phyloP scores from a whole-genome alignment of 2,113 vertebrate species.

The Misgurnus anguillicaudatus region DNA sequence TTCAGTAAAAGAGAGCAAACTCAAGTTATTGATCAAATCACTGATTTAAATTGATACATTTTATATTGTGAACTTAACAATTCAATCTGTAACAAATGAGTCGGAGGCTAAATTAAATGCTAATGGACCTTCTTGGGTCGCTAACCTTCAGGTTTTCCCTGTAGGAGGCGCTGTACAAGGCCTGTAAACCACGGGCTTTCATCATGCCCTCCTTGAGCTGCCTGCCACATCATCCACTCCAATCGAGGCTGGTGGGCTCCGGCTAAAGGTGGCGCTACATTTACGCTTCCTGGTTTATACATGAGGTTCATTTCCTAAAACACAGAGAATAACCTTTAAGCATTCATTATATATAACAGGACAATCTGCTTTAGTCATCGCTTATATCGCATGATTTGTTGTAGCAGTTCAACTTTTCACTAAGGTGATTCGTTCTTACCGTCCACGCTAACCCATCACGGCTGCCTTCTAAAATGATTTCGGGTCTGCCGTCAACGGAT shows the following conservation, averaged over 20 bases:
- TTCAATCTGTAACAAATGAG: too few relatives aligned
- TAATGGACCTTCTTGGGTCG: background rate
- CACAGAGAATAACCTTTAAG: background rate
- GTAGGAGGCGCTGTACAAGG: slow-evolving; percentile 77
- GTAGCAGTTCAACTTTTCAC: background rate
- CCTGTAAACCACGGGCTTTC: slow-evolving; percentile 81
- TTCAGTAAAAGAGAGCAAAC: slow-evolving; percentile 46
- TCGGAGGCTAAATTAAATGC: too few relatives aligned
- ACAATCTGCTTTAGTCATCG: too few relatives aligned
- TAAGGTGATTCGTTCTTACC: slow-evolving; percentile 58
- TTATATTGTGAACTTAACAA: too few relatives aligned
- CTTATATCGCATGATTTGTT: background rate
- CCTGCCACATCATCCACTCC: slow-evolving; percentile 86
- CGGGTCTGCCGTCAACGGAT: slow-evolving; percentile 74
- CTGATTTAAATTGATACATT: background rate
- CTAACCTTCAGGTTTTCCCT: slow-evolving; percentile 80
- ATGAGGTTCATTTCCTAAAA: slow-evolving; percentile 82
- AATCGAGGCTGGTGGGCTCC: slow-evolving; percentile 80
- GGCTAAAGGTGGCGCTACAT: slow-evolving; percentile 61
- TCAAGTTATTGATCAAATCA: background rate
- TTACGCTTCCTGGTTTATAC: slow-evolving; percentile 81
- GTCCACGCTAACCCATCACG: slow-evolving; percentile 76
- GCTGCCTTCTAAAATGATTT: slow-evolving; percentile 85
- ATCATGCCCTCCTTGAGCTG: slow-evolving; percentile 67
- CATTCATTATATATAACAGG: background rate